These are phyloP conservation scores for Cheirogaleus major DNA, from an alignment of 2,797 vertebrate genomes.

Conservation along the genomic window DNA sequence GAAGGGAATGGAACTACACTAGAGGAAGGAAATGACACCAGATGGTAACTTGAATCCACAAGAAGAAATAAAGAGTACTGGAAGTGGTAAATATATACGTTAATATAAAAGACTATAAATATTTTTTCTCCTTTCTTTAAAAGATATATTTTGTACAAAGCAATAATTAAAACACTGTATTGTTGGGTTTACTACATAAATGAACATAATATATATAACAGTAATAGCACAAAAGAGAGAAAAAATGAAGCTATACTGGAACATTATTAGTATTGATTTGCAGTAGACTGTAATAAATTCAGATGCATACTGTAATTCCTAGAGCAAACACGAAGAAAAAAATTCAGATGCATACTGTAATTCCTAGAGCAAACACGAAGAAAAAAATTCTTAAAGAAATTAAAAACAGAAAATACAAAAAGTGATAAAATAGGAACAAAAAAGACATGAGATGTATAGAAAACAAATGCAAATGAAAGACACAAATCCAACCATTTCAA, in stretches of 20 bases:
- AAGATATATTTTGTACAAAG: background rate
- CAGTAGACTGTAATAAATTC: background rate
- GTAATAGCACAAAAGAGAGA: background rate
- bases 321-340: background rate
- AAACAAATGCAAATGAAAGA: background rate
- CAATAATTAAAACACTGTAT: background rate
- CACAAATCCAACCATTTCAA: background rate
- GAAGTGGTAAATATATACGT: background rate
- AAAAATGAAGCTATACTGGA: background rate
- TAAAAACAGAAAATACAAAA: constrained; percentile 32
- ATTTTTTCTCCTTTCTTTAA: constrained; percentile 34
- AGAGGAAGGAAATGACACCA: background rate
- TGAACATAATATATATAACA: background rate
- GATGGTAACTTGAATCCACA: background rate
- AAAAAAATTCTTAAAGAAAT: background rate
- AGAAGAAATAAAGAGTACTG: background rate
- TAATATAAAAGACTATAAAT: background rate
- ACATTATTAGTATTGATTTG: background rate
- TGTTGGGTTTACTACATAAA: background rate
- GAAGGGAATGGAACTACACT: background rate
- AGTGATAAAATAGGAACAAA: background rate
- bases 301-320: background rate
- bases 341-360: background rate
- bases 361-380: background rate
- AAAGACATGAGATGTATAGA: background rate